These are phyloP conservation scores for Archips crataeganus DNA, from an alignment of 2,888 invertebrate genomes.

Conservation along the genomic window DNA sequence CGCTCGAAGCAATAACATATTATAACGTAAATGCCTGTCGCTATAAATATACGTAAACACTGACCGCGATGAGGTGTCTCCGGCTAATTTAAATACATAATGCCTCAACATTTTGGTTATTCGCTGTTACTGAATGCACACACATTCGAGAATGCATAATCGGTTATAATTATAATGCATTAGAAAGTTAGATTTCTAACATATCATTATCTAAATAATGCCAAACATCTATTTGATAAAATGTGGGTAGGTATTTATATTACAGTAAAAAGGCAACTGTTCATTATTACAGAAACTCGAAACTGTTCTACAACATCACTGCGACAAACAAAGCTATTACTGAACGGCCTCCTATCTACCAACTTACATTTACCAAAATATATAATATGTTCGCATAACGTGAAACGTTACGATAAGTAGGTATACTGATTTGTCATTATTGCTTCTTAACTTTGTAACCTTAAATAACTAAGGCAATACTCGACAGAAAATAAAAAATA, in stretches of 20 bases:
- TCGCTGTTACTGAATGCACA: conserved; percentile 55
- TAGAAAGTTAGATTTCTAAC: conserved; percentile 59
- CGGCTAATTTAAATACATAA: conserved; percentile 66
- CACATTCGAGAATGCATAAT: conserved; percentile 63
- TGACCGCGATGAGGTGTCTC: conserved; percentile 79
- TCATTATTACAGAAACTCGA: conserved; percentile 49
- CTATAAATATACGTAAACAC: conserved; percentile 67
- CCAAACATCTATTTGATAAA: conserved; percentile 55
- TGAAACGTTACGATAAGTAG: conserved; percentile 38
- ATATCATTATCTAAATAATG: conserved; percentile 63
- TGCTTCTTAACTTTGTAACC: conserved; percentile 69
- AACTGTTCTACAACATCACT: conserved; percentile 38
- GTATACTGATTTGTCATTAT: conserved; percentile 40
- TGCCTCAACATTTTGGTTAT: conserved; percentile 70
- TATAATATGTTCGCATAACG: conserved; percentile 39
- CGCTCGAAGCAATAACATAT: conserved; percentile 72
- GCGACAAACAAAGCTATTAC: conserved; percentile 34
- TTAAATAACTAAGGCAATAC: conserved; percentile 68
- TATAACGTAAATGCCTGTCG: conserved; percentile 76
- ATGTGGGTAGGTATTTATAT: conserved; percentile 49
- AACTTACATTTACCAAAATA: conserved; percentile 35
- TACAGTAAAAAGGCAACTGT: conserved; percentile 56
- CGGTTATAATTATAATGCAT: conserved; percentile 54
- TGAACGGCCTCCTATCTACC: conserved; percentile 37
- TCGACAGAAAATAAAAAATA: conserved; percentile 73